These are phyloP conservation scores for Amblyraja radiata DNA, from an alignment of 2,797 vertebrate species.

Conservation along the genomic window DNA sequence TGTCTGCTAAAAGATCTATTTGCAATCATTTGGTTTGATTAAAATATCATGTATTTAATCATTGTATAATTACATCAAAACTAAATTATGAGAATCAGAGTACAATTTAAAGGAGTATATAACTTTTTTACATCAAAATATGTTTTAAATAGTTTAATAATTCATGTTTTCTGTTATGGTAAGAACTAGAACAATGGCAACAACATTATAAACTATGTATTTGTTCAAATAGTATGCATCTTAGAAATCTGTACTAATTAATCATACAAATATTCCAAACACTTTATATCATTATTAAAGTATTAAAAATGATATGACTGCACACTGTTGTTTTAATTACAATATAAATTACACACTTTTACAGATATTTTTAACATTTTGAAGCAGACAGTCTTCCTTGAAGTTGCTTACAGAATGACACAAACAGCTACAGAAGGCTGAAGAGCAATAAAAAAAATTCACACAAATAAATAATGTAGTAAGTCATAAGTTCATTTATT, in stretches of 20 bases:
- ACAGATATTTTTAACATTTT: slow-evolving; percentile 12
- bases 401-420: slow-evolving; percentile 26
- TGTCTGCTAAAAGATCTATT: slow-evolving; percentile 25
- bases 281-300: neutral
- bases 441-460: slow-evolving; percentile 18
- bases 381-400: slow-evolving; percentile 33
- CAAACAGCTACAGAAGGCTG: neutral
- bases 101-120: neutral
- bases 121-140: neutral
- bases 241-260: neutral
- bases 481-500: slow-evolving; percentile 94
- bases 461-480: slow-evolving; percentile 37
- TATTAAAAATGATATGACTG: neutral
- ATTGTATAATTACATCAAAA: neutral
- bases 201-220: neutral
- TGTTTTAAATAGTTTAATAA: neutral
- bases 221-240: neutral
- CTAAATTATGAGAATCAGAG: neutral
- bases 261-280: too few relatives aligned
- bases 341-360: neutral
- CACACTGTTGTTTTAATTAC: too few relatives aligned
- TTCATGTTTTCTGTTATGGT: neutral
- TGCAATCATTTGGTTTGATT: neutral
- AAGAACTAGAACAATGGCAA: neutral
- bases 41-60: neutral